phyloP scores from a whole-genome alignment of 2,888 invertebrate genomes.

The Tinea pellionella region DNA sequence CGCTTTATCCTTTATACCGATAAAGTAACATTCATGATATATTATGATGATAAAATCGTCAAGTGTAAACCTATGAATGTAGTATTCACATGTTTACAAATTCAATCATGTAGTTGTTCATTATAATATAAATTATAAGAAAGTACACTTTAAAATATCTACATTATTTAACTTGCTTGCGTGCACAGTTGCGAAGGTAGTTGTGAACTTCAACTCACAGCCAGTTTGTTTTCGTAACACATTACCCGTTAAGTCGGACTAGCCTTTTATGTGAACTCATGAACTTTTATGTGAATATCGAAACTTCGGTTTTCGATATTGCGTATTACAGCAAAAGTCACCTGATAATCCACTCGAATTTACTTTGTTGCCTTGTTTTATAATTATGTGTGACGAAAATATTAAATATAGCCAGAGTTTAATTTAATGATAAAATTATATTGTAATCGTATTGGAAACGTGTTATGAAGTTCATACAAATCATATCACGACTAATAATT shows the following conservation, averaged over 20 bases:
- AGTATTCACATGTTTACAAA: no score
- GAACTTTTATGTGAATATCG: background rate
- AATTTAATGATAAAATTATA: background rate
- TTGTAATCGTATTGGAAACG: background rate
- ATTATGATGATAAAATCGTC: background rate
- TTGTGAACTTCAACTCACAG: background rate
- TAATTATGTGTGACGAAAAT: background rate
- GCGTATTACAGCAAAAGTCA: background rate
- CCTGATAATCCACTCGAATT: background rate
- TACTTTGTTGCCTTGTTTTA: background rate
- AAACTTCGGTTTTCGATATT: background rate
- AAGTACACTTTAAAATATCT: no score
- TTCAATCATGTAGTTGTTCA: no score
- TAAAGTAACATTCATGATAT: background rate
- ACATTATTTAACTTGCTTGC: background rate
- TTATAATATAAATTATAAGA: no score
- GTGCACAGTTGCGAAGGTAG: background rate
- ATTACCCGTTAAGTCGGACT: conserved; percentile 6
- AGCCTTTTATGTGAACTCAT: conserved; percentile 3
- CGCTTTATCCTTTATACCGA: background rate
- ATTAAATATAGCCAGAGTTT: background rate
- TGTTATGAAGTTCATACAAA: background rate
- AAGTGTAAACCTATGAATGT: no score
- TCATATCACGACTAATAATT: background rate
- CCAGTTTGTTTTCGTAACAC: conserved; percentile 13